Conservation (phyloP, 1,140 invertebrate species). For the Aphelinus certus region DNA sequence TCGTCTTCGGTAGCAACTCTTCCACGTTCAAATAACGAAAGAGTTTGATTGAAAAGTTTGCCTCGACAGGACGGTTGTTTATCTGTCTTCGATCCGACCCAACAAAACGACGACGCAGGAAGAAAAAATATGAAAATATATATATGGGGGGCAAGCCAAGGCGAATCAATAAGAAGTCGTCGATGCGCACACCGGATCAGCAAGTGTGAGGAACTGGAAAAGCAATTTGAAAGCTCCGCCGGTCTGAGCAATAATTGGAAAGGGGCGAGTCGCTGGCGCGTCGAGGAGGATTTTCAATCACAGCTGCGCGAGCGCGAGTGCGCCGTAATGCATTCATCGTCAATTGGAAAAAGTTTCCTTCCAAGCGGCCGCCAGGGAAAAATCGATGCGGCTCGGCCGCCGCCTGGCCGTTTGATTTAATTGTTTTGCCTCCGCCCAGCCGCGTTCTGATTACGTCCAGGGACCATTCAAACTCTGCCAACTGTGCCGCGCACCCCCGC, state of each 20-base stretch:
- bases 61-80: too few species aligned
- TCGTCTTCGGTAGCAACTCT: too few species aligned
- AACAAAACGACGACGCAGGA: too few species aligned
- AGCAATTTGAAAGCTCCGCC: not conserved
- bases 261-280: not conserved
- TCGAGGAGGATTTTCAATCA: conserved; percentile 13
- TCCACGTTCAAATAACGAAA: too few species aligned
- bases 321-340: not conserved
- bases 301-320: not conserved
- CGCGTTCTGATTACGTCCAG: too few species aligned
- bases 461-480: too few species aligned
- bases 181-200: not conserved
- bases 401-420: not conserved
- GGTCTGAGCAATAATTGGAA: conserved; percentile 4
- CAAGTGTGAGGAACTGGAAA: not conserved
- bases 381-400: not conserved
- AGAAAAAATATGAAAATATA: too few species aligned
- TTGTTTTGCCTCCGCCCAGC: not conserved
- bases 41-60: too few species aligned
- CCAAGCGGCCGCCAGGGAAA: not conserved
- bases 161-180: too few species aligned
- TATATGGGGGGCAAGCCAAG: too few species aligned
- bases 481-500: too few species aligned
- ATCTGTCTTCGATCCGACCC: too few species aligned
- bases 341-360: conserved; percentile 13